Percentiles rank a stretch among this genome's conserved stretches.
These are phyloP conservation scores for Malachius bipustulatus DNA, from an alignment of 2,888 invertebrate species.

Conservation along the genomic window DNA sequence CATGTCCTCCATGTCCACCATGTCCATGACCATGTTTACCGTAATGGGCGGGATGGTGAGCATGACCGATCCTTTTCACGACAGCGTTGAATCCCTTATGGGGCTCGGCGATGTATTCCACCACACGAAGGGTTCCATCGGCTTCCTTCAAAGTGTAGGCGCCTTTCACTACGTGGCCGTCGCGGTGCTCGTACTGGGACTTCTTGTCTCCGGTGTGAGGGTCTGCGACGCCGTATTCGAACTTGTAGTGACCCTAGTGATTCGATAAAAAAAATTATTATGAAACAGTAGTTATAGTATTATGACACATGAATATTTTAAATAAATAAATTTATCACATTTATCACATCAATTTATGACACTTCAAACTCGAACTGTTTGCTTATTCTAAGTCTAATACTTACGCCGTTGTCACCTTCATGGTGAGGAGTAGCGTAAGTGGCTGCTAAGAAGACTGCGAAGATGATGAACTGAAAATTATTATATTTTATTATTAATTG, in stretches of 20 bases:
- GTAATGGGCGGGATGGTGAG: constrained; percentile 27
- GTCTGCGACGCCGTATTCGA: constrained; percentile 45
- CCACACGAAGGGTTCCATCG: constrained; percentile 44
- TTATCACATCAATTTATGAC: too few relatives aligned
- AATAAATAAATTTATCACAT: too few relatives aligned
- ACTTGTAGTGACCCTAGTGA: constrained; percentile 40
- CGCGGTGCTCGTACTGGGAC: constrained; percentile 41
- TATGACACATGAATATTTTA: too few relatives aligned
- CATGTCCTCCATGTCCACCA: constrained; percentile 11
- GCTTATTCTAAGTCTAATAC: too few relatives aligned
- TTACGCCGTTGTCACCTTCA: too few relatives aligned
- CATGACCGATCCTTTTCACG: constrained; percentile 40
- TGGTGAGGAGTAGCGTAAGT: too few relatives aligned
- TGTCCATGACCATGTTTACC: constrained; percentile 14
- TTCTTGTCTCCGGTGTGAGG: constrained; percentile 46
- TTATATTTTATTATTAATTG: too few relatives aligned
- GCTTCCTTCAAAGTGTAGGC: constrained; percentile 45
- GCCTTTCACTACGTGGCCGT: constrained; percentile 43
- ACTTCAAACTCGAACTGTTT: too few relatives aligned
- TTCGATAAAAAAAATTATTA: too few relatives aligned
- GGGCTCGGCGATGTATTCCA: constrained; percentile 46
- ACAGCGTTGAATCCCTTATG: constrained; percentile 40
- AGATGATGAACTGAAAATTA: too few relatives aligned
- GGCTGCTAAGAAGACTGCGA: too few relatives aligned
- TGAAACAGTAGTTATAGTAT: too few relatives aligned